Evolutionary conservation across 2,797 vertebrate genomes (phyloP).

Genomic region (Natrix natrix): DNA sequence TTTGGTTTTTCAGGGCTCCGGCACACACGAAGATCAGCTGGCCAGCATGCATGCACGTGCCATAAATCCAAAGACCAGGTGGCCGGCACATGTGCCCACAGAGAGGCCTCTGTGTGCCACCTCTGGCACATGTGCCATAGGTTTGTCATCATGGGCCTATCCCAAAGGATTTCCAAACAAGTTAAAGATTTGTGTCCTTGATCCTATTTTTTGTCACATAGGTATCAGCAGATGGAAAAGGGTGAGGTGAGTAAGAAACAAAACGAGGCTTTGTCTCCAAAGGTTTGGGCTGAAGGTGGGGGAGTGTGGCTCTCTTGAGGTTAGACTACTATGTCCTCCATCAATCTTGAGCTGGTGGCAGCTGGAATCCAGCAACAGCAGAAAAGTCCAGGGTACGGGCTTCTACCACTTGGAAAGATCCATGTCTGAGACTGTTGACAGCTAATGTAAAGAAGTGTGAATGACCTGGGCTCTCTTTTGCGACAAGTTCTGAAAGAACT

Average conservation of each 20-base stretch:
- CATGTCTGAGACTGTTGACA: not conserved
- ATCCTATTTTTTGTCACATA: not conserved
- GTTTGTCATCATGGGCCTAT: too few species aligned
- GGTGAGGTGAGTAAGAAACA: not conserved
- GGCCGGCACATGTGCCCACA: too few species aligned
- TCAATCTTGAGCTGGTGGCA: not conserved
- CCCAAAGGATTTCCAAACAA: not conserved
- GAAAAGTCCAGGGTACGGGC: not conserved
- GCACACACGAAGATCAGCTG: too few species aligned
- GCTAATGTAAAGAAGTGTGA: not conserved
- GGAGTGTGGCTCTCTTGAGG: not conserved
- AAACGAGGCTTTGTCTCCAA: too few species aligned
- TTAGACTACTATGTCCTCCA: not conserved
- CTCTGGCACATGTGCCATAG: too few species aligned
- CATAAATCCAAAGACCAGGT: too few species aligned
- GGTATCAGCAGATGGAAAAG: slow-evolving; percentile 23
- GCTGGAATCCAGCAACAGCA: not conserved
- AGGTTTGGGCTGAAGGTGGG: not conserved
- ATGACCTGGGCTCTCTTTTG: not conserved
- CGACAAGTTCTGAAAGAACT: not conserved
- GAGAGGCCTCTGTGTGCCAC: too few species aligned
- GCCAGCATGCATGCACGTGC: too few species aligned
- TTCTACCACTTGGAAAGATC: not conserved
- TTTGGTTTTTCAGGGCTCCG: too few species aligned
- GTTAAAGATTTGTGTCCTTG: not conserved